A percentile compares a stretch with the other conserved stretches of the same genome.
phyloP scores from a whole-genome alignment of 1,140 invertebrate species.

The Eriosoma lanigerum region DNA sequence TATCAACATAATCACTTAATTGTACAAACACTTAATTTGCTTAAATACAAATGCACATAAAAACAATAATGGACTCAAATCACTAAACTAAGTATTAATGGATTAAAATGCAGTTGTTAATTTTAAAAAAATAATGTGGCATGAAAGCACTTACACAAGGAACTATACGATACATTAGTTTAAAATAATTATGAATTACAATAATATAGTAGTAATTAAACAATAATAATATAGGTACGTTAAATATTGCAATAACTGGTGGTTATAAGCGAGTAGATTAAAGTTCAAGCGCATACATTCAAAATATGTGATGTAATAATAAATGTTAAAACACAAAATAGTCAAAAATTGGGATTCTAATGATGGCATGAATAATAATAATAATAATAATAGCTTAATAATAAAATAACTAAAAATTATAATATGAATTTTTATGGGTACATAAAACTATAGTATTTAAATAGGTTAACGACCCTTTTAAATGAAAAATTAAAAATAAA shows the following conservation, averaged over 20 bases:
- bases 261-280: conserved; percentile 39
- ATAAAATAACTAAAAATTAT: conserved; percentile 42
- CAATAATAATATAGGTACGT: conserved; percentile 46
- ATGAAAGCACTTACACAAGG: conserved; percentile 39
- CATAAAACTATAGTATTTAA: background rate
- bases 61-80: conserved; percentile 48
- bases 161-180: conserved; percentile 48
- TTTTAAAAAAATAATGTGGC: conserved; percentile 32
- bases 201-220: conserved; percentile 40
- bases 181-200: conserved; percentile 47
- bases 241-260: conserved; percentile 44
- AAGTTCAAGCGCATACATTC: conserved; percentile 40
- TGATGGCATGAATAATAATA: conserved; percentile 37
- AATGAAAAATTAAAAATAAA: background rate
- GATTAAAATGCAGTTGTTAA: conserved; percentile 34
- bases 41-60: conserved; percentile 33
- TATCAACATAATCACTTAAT: conserved; percentile 38
- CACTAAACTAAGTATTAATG: conserved; percentile 44
- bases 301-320: conserved; percentile 38
- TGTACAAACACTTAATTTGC: conserved; percentile 43
- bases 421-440: background rate
- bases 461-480: background rate
- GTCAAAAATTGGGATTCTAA: background rate
- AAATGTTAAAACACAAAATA: conserved; percentile 46
- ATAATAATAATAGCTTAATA: conserved; percentile 23